phyloP scores from a whole-genome alignment of 2,888 invertebrate species.

The Danaus chrysippus region DNA sequence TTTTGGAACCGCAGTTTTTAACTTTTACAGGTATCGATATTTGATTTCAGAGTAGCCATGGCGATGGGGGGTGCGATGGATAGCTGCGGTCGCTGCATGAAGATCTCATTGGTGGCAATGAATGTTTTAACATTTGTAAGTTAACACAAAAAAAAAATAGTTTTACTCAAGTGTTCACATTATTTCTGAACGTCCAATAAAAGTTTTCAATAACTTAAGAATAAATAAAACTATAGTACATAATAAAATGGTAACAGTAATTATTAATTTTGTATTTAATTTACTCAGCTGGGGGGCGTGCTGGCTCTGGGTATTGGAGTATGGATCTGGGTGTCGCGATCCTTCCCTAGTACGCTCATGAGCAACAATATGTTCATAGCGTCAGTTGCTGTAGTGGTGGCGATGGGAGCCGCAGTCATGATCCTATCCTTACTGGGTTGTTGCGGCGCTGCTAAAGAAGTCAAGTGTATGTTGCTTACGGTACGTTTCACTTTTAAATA shows the following conservation, averaged over 20 bases:
- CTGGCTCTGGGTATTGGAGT: constrained; percentile 87
- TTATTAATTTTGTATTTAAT: not conserved
- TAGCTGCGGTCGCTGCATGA: constrained; percentile 93
- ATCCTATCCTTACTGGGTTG: constrained; percentile 94
- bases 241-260: not conserved
- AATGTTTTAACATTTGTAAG: constrained; percentile 94
- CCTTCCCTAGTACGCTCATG: constrained; percentile 90
- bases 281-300: constrained; percentile 85
- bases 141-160: constrained; percentile 36
- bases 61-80: constrained; percentile 91
- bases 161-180: not conserved
- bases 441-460: constrained; percentile 95
- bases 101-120: constrained; percentile 89
- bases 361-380: constrained; percentile 93
- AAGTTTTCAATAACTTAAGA: too few relatives aligned
- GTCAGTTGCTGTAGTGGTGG: constrained; percentile 90
- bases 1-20: too few relatives aligned
- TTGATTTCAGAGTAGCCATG: constrained; percentile 68
- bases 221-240: too few relatives aligned
- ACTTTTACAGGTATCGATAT: not conserved
- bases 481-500: constrained; percentile 64
- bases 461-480: constrained; percentile 94
- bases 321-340: constrained; percentile 91
- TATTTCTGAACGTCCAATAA: not conserved
- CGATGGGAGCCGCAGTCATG: constrained; percentile 89